Evolutionary conservation across 1,140 invertebrate genomes (phyloP).

Genomic region (Hyphantria cunea): DNA sequence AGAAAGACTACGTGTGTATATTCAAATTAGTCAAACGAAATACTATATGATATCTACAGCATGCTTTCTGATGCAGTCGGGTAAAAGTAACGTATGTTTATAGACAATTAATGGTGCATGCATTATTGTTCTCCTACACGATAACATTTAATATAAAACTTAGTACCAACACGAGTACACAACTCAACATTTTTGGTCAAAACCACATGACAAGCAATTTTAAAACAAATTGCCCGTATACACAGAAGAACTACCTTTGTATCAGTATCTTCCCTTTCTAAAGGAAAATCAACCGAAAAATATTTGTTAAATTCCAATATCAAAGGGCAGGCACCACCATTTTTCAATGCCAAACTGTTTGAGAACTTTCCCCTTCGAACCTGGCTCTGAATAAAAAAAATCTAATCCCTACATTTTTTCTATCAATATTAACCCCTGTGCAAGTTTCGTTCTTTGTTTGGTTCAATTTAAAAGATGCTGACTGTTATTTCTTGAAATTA

Average conservation of each 20-base stretch:
- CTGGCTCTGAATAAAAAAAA: slow-evolving; percentile 22
- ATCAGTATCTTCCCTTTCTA: background rate
- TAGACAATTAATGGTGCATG: no score
- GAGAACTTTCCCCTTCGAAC: slow-evolving; percentile 5
- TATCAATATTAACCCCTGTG: slow-evolving; percentile 26
- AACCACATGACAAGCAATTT: background rate
- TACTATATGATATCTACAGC: no score
- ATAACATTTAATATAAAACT: no score
- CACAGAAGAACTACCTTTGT: background rate
- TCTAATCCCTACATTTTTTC: slow-evolving; percentile 30
- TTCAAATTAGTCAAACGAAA: no score
- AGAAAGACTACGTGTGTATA: no score
- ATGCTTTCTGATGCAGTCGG: no score
- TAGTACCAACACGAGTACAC: background rate
- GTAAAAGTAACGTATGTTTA: no score
- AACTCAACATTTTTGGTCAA: background rate
- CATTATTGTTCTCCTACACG: no score
- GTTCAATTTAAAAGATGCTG: slow-evolving; percentile 8
- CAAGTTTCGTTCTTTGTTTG: slow-evolving; percentile 13
- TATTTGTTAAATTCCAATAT: slow-evolving; percentile 15
- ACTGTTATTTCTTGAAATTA: no score
- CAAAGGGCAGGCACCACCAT: slow-evolving; percentile 22
- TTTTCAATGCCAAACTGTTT: slow-evolving; percentile 24
- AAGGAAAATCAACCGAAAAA: slow-evolving; percentile 6
- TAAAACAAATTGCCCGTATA: background rate